Base-by-base conservation (phyloP, 2,113 vertebrate genomes). In the Poeciliopsis occidentalis region DNA sequence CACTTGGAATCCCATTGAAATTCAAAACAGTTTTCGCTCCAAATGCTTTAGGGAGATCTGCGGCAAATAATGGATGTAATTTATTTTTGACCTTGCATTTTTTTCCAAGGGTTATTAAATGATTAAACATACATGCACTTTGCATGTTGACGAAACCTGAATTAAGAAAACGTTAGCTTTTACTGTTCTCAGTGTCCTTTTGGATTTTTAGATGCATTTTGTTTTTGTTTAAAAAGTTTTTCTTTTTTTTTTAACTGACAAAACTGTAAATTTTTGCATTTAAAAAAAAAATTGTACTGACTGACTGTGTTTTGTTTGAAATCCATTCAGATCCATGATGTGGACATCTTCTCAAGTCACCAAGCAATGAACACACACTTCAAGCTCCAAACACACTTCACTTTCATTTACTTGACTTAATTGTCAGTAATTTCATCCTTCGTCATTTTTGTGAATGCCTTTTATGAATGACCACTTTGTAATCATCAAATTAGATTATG, bases 1-100 rank as follows among this genome's bases (percentile, higher is more conserved):
- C 94, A 94, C 93, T 94, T 92, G 92, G 92, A 94, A 94, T 91
- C 93, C 93, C 94, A 95, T 95, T 95, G 94, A 95, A 94, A 95
- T 95, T 95, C 93, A 93, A 94, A 95, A 94, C 92, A 94, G 92
- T 93, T 93, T 88, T 87, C 86, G 85, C 91, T 91, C 88, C 85
- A 84, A 93, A 94, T 94, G 94, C 94, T 95, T 92, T 91, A 89
- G 94, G 92, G 94, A 95, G 92, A 94, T 92, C 86, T 91, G 85
- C 90, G 73, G 91, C 92, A 94, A 94, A 95, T 94, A 94, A 95
- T 95, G 92, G 91, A 94, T 93, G 90, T 90, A 89, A 94, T 95
- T 95, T 94, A 94, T 94, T 94, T 94, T 93, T 95, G 93, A 95
- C 93, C 92, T 94, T 94, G 93, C 88, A 90, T 89, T 88, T 87